Percentiles rank a stretch among this genome's conserved stretches.
Evolutionary conservation across 2,113 vertebrate genomes (phyloP).

Genomic region (Lycaon pictus): DNA sequence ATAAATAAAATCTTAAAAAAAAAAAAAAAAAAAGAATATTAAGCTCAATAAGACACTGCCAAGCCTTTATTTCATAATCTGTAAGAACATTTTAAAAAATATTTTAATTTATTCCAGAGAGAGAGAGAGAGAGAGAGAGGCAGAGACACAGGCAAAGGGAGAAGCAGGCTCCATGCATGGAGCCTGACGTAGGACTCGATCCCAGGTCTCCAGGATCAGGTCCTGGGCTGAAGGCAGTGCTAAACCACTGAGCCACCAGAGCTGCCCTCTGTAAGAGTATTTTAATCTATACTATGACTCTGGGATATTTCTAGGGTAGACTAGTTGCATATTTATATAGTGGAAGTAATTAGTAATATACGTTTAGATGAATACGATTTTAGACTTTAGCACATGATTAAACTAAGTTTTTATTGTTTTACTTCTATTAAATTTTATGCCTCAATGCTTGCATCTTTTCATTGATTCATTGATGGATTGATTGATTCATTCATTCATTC

Average conservation of each 20-base stretch:
- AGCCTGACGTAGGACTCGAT: too few relatives aligned
- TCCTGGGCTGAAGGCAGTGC: too few relatives aligned
- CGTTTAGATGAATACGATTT: neutral
- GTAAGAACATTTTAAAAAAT: neutral
- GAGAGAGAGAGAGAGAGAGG: too few relatives aligned
- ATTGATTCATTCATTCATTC: neutral
- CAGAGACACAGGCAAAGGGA: too few relatives aligned
- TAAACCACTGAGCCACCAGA: too few relatives aligned
- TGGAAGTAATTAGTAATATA: neutral
- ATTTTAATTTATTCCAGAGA: too few relatives aligned
- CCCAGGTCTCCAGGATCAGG: too few relatives aligned
- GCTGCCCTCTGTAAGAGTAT: too few relatives aligned
- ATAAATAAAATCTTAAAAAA: too few relatives aligned
- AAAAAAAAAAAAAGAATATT: neutral
- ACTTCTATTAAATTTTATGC: constrained; percentile 30
- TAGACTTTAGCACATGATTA: neutral
- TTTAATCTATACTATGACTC: neutral
- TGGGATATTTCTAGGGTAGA: neutral
- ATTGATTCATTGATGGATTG: neutral
- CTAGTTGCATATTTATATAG: neutral
- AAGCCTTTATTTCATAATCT: neutral
- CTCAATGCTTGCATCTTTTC: neutral
- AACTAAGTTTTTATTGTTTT: neutral
- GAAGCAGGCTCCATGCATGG: too few relatives aligned
- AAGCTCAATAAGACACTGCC: neutral